Conservation (phyloP, 1,140 invertebrate genomes). For the Drosophila aff. region DNA sequence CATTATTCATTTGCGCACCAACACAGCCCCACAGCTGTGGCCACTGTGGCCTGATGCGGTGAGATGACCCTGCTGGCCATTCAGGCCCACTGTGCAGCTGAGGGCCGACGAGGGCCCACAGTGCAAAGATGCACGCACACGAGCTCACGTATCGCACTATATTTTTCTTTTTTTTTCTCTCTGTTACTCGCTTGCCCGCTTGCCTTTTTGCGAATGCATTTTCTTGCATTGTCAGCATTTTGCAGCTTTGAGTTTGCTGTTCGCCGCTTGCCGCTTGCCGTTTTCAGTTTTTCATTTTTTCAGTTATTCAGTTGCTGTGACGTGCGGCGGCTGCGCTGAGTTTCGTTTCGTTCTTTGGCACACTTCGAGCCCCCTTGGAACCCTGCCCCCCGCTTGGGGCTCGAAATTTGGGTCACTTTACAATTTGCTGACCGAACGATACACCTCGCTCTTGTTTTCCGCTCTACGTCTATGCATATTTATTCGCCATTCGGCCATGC, state of each 20-base stretch:
- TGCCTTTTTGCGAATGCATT: conserved; percentile 64
- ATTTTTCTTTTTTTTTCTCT: conserved; percentile 30
- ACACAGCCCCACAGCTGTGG: conserved; percentile 8
- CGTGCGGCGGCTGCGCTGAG: conserved; percentile 60
- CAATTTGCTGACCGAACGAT: conserved; percentile 79
- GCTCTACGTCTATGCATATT: conserved; percentile 53
- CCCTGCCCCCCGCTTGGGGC: conserved; percentile 27
- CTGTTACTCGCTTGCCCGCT: conserved; percentile 12
- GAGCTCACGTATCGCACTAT: conserved; percentile 52
- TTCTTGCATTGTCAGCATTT: conserved; percentile 83
- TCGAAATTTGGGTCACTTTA: conserved; percentile 79
- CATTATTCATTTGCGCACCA: conserved; percentile 38
- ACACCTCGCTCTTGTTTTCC: conserved; percentile 58
- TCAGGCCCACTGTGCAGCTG: conserved; percentile 8
- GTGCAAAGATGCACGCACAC: conserved; percentile 51
- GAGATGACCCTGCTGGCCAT: conserved; percentile 16
- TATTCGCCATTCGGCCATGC: conserved; percentile 66
- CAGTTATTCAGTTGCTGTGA: conserved; percentile 44
- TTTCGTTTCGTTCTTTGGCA: conserved; percentile 67
- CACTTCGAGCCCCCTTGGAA: conserved; percentile 56
- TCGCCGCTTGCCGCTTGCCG: conserved; percentile 21
- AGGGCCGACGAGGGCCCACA: conserved; percentile 41
- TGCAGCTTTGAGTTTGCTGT: conserved; percentile 48
- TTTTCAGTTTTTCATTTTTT: conserved; percentile 18
- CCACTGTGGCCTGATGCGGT: conserved; percentile 17